Conservation (phyloP, 2,888 invertebrate genomes). For the Chorisops tibialis region DNA sequence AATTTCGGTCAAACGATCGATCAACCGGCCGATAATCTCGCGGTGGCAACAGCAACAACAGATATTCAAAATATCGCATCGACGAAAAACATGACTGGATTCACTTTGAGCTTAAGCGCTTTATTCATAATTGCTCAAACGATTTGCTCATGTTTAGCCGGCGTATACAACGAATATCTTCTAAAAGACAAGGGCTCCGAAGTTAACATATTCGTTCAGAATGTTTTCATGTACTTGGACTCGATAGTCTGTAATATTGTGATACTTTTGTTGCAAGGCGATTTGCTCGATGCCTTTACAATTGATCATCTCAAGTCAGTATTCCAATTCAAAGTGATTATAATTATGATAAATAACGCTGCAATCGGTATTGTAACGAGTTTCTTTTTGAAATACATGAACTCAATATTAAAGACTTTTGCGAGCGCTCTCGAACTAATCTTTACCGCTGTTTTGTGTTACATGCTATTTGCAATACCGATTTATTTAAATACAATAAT, state of each 20-base stretch:
- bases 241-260: conserved; percentile 88
- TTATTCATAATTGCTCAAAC: conserved; percentile 72
- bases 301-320: conserved; percentile 57
- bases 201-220: conserved; percentile 88
- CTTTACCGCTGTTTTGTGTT: conserved; percentile 85
- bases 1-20: conserved; percentile 51
- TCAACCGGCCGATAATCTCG: conserved; percentile 7
- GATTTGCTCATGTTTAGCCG: conserved; percentile 88
- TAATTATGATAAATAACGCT: conserved; percentile 85
- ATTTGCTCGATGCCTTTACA: conserved; percentile 61
- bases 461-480: conserved; percentile 78
- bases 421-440: conserved; percentile 89
- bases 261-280: conserved; percentile 66
- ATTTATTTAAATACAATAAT: conserved; percentile 77
- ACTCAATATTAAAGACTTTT: conserved; percentile 93
- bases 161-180: conserved; percentile 93
- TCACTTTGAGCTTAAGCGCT: conserved; percentile 59
- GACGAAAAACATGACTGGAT: conserved; percentile 49
- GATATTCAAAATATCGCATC: conserved; percentile 25
- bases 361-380: conserved; percentile 90
- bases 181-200: conserved; percentile 80
- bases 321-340: conserved; percentile 66
- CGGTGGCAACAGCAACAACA: conserved; percentile 18
- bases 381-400: conserved; percentile 87
- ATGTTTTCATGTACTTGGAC: conserved; percentile 92